These are phyloP conservation scores for Rhamphomyia laevipes DNA, from an alignment of 2,888 invertebrate species.

Conservation along the genomic window DNA sequence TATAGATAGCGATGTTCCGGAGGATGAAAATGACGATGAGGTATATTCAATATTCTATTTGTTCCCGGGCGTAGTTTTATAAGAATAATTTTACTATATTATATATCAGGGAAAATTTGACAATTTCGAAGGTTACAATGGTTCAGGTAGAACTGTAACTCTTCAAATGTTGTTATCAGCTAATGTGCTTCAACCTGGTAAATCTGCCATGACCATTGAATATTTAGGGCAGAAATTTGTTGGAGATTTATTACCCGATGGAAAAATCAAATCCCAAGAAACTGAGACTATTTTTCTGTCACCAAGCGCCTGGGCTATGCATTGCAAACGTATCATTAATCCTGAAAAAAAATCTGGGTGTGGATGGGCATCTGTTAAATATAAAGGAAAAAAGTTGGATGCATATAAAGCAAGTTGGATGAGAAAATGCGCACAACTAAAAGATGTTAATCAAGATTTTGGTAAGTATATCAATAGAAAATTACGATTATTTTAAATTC, in stretches of 20 bases:
- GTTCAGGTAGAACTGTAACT: conserved; percentile 58
- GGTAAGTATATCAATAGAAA: conserved; percentile 15
- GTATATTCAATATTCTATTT: no score
- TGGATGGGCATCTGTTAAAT: conserved; percentile 87
- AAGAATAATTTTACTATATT: no score
- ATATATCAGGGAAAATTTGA: conserved; percentile 23
- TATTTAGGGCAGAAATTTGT: conserved; percentile 86
- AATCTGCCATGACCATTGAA: conserved; percentile 77
- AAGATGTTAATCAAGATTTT: conserved; percentile 38
- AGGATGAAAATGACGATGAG: no score
- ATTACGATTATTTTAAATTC: no score
- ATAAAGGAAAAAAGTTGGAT: conserved; percentile 77
- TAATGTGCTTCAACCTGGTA: conserved; percentile 72
- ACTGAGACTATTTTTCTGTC: conserved; percentile 79
- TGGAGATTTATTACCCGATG: conserved; percentile 73
- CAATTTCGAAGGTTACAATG: conserved; percentile 35
- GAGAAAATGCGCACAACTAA: conserved; percentile 51
- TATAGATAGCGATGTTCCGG: no score
- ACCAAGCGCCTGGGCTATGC: conserved; percentile 87
- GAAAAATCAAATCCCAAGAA: conserved; percentile 80
- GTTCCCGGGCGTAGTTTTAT: no score
- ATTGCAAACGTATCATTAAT: conserved; percentile 82
- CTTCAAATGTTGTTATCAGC: conserved; percentile 77
- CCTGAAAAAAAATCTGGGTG: conserved; percentile 86
- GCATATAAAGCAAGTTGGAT: conserved; percentile 80